These are phyloP conservation scores for Calliscelio sp. DNA, from an alignment of 2,888 invertebrate species.

Conservation along the genomic window DNA sequence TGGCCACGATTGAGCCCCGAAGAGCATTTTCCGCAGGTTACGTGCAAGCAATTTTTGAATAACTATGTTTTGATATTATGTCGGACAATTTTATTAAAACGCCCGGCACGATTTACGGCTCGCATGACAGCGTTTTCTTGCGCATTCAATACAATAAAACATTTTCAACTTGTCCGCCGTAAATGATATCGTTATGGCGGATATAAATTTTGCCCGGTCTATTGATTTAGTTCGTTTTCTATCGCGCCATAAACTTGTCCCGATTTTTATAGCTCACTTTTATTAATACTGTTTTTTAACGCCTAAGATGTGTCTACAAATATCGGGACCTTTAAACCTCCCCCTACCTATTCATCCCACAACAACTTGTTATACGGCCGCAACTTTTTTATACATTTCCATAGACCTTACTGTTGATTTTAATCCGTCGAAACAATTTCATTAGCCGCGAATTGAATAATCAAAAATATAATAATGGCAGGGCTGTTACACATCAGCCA, in stretches of 20 bases:
- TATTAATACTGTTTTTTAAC: slow-evolving; percentile 30
- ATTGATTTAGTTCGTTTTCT: slow-evolving; percentile 34
- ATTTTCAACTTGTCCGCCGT: slow-evolving; percentile 32
- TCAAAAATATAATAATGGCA: too few relatives aligned
- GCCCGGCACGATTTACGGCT: background rate
- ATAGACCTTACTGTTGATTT: background rate
- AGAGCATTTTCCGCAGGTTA: slow-evolving; percentile 5
- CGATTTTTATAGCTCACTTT: slow-evolving; percentile 26
- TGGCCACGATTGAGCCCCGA: background rate
- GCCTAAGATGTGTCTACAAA: slow-evolving; percentile 8
- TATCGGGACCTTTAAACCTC: background rate
- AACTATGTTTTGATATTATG: slow-evolving; percentile 19
- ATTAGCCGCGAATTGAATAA: slow-evolving; percentile 32
- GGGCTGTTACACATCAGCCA: too few relatives aligned
- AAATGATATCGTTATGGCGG: slow-evolving; percentile 37
- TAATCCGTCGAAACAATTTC: background rate
- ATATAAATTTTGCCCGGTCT: slow-evolving; percentile 32
- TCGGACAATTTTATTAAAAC: slow-evolving; percentile 36
- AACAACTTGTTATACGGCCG: background rate
- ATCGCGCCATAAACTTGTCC: slow-evolving; percentile 32
- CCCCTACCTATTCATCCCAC: too few relatives aligned
- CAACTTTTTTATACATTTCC: slow-evolving; percentile 1
- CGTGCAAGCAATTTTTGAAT: slow-evolving; percentile 22
- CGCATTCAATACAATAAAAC: slow-evolving; percentile 31
- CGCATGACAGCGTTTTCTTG: slow-evolving; percentile 6